These are phyloP conservation scores for Acipenser ruthenus DNA, from an alignment of 2,797 vertebrate genomes.

Conservation along the genomic window DNA sequence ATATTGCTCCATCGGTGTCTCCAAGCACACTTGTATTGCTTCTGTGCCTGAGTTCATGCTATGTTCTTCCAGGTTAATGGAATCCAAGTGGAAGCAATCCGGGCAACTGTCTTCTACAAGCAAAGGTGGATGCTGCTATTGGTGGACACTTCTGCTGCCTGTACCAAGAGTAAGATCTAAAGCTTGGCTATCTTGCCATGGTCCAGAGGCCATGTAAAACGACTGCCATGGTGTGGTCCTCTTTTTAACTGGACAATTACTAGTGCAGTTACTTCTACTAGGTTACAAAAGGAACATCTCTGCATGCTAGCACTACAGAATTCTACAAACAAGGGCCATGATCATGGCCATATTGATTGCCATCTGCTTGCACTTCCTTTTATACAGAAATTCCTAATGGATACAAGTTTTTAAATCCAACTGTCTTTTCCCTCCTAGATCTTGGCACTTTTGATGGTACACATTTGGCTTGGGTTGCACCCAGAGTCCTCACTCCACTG, in stretches of 20 bases:
- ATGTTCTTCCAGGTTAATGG: slow-evolving; percentile 29
- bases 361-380: no score
- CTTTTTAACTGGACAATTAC: no score
- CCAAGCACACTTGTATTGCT: not conserved
- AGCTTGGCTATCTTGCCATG: not conserved
- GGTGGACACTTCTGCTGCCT: slow-evolving; percentile 49
- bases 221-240: no score
- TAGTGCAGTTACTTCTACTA: no score
- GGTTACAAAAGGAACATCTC: no score
- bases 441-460: slow-evolving; percentile 28
- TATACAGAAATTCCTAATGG: not conserved
- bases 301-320: no score
- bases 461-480: slow-evolving; percentile 36
- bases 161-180: slow-evolving; percentile 37
- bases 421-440: slow-evolving; percentile 19
- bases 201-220: no score
- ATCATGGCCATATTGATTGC: no score
- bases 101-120: slow-evolving; percentile 39
- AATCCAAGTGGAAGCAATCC: slow-evolving; percentile 37
- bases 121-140: slow-evolving; percentile 42
- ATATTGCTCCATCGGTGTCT: no score
- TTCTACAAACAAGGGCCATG: no score
- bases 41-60: not conserved
- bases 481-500: no score
- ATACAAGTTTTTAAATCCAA: no score